Percentiles rank a stretch among this genome's conserved stretches.
Conservation (phyloP, 1,140 invertebrate genomes). For the Drosophila rhopaloa region DNA sequence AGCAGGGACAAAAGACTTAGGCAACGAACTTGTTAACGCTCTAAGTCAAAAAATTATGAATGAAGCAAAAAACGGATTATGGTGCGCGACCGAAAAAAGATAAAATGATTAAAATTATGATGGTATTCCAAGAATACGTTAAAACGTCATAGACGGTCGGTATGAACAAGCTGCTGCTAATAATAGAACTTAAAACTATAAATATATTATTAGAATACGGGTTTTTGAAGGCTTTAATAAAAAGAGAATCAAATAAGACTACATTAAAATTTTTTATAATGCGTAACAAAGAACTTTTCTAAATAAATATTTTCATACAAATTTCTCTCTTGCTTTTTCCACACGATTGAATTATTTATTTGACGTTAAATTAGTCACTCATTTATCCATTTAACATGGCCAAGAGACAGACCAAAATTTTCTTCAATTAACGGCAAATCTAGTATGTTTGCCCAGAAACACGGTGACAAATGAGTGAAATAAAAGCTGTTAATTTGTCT, state of each 20-base stretch:
- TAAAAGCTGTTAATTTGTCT: slow-evolving; percentile 67
- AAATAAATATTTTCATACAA: not conserved
- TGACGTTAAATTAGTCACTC: slow-evolving; percentile 39
- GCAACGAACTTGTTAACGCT: slow-evolving; percentile 45
- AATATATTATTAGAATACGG: not conserved
- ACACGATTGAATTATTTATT: slow-evolving; percentile 1
- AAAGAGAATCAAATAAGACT: not conserved
- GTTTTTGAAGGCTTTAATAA: not conserved
- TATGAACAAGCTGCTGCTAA: not conserved
- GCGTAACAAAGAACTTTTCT: not conserved
- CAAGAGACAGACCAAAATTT: slow-evolving; percentile 30
- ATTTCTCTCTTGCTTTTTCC: not conserved
- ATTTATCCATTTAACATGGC: slow-evolving; percentile 40
- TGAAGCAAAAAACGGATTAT: slow-evolving; percentile 19
- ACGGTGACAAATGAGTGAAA: slow-evolving; percentile 40
- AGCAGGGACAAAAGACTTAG: slow-evolving; percentile 57
- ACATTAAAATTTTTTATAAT: not conserved
- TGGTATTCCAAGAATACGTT: slow-evolving; percentile 9
- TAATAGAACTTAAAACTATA: not conserved
- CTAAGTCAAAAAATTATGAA: slow-evolving; percentile 40
- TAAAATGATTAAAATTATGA: not conserved
- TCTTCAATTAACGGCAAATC: slow-evolving; percentile 50
- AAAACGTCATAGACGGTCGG: not conserved
- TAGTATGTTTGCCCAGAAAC: slow-evolving; percentile 30
- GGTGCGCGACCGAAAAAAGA: slow-evolving; percentile 9